Percentiles rank a stretch among this genome's conserved stretches.
Evolutionary conservation across 1,140 invertebrate species (phyloP).

Genomic region (Asbolus verrucosus): DNA sequence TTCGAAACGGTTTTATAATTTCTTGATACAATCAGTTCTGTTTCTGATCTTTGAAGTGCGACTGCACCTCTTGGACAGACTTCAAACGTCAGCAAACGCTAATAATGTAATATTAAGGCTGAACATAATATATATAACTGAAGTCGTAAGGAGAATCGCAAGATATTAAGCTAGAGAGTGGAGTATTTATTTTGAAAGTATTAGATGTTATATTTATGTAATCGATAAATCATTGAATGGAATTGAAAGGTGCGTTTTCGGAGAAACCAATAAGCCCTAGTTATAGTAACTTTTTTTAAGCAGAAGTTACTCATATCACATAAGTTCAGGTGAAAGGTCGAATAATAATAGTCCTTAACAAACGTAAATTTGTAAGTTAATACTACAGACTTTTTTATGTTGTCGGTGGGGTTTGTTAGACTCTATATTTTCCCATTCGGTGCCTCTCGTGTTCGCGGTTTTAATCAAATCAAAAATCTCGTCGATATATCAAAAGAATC

Average conservation of each 20-base stretch:
- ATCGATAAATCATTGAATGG: slow-evolving; percentile 25
- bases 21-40: slow-evolving; percentile 24
- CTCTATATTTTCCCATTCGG: not conserved
- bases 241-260: slow-evolving; percentile 22
- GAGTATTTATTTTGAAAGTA: slow-evolving; percentile 32
- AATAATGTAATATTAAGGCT: slow-evolving; percentile 34
- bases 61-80: not conserved
- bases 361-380: slow-evolving; percentile 42
- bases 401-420: slow-evolving; percentile 39
- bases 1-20: slow-evolving; percentile 14
- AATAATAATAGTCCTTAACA: slow-evolving; percentile 33
- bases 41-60: not conserved
- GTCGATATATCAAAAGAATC: no score
- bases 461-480: slow-evolving; percentile 24
- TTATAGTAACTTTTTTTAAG: slow-evolving; percentile 35
- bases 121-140: slow-evolving; percentile 13
- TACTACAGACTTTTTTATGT: slow-evolving; percentile 39
- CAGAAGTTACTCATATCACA: slow-evolving; percentile 39
- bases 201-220: slow-evolving; percentile 15
- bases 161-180: slow-evolving; percentile 11
- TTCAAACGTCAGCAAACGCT: not conserved
- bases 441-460: slow-evolving; percentile 31
- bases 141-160: not conserved
- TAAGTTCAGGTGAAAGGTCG: slow-evolving; percentile 45
- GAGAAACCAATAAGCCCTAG: slow-evolving; percentile 22